Base-by-base conservation (phyloP, 2,113 vertebrate genomes). In the Pholis gunnellus region DNA sequence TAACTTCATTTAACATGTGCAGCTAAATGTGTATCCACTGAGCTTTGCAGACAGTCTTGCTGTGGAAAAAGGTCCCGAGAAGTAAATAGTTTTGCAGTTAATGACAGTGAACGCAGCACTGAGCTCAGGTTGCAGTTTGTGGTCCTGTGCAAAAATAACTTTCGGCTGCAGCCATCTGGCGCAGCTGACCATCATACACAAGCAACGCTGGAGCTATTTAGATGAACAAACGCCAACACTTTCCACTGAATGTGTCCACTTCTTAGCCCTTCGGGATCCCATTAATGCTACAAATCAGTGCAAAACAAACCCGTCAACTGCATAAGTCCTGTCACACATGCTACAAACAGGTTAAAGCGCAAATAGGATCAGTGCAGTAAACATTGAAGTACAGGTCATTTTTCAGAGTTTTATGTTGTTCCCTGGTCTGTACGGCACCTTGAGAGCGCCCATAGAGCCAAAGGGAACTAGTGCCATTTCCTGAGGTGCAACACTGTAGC, bases 141-240 rank as follows among this genome's bases (percentile, higher is more conserved):
- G 36, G 7, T 67, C 68, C 57, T 44, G 81, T 18, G 71, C 72
- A 90, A 34, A 85, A 75, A 83, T 73, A 74, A 64, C 59, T 82
- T 84, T 72, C 27, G 74, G n/a, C 22, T 60, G 76, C 82, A 78
- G 69, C 70, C 40, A 75, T 74, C 40, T 14, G 71, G 63, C 46
- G 65, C 75, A 40, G 60, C 42, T 25, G 61, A 34, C 57, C 67
- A n/a, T 71, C 31, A 78, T 15, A 63, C 36, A 46, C 50, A n/a
- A 60, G 48, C n/a, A 69, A 82, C 67, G 73, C 61, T 75, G 71
- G 18, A 60, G 59, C 60, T 27, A 42, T 83, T 73, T 27, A 22
- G 20, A 76, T 63, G 76, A 81, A 22, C 75, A 86, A 79, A 34
- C 22, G 52, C 60, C 20, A 70, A 74, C 72, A 80, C 63, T 76